phyloP scores from a whole-genome alignment of 2,113 vertebrate species.

The Otocyon megalotis region DNA sequence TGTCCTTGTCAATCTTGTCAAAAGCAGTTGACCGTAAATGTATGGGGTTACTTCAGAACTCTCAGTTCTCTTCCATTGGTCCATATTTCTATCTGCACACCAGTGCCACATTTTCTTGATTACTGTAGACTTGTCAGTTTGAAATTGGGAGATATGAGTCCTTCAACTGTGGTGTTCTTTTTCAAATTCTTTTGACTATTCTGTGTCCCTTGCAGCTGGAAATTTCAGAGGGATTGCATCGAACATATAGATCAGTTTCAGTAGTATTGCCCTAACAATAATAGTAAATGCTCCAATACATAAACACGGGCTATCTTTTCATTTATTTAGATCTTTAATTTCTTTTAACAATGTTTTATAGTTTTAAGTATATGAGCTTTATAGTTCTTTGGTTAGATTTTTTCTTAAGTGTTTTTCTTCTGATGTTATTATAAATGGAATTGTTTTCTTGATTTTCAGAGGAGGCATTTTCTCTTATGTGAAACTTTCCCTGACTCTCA shows the following conservation, averaged over 20 bases:
- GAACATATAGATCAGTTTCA: neutral
- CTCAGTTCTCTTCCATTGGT: neutral
- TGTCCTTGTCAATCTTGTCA: neutral
- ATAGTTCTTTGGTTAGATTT: neutral
- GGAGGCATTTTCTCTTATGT: neutral
- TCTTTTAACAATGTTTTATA: neutral
- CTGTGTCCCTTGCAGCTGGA: neutral
- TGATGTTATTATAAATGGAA: neutral
- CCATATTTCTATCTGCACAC: neutral
- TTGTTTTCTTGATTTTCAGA: neutral
- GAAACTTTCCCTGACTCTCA: neutral
- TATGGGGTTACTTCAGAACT: neutral
- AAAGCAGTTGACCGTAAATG: neutral
- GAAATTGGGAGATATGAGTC: neutral
- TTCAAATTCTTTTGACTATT: neutral
- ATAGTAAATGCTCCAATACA: neutral
- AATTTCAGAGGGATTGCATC: neutral
- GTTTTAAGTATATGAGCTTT: neutral
- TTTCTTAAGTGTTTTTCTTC: neutral
- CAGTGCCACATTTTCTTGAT: neutral
- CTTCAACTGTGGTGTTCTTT: neutral
- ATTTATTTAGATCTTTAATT: neutral
- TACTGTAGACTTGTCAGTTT: neutral
- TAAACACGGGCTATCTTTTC: neutral
- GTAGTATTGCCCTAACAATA: neutral